Evolutionary conservation across 2,888 invertebrate genomes (phyloP), one percentile per base, ranked within the genome.

Genomic region (Molorchus minor): DNA sequence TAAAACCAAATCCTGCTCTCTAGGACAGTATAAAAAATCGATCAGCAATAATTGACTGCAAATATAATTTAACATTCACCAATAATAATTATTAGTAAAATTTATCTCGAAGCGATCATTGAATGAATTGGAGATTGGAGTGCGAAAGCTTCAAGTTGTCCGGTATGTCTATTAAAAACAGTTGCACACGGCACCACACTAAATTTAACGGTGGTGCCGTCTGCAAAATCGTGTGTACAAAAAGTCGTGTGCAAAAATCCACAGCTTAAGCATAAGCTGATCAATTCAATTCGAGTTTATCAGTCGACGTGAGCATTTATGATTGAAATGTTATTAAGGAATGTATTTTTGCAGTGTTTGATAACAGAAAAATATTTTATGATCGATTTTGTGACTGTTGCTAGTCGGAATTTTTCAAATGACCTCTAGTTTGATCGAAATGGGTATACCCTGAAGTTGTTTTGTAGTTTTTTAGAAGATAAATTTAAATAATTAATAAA

Each of bases 311-410:
- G 25, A 12, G 16, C 16, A 38, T 38, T 49, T 25, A 21, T 33
- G 38, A 49, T 49, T 49, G 49, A 38, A 49, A 49, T 38, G 38
- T 49, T 49, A 49, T 49, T 49, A 36, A 38, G 20, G n/a, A 49
- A 49, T 49, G 40, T 38, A 38, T 15, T 49, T n/a, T 49, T 15
- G 29, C 25, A 25, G 49, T 38, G 49, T 3, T 20, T 25, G 49
- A 49, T 49, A 49, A 49, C 16, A 49, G 15, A 38, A 36, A 49
- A 21, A 49, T 17, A 17, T 41, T 51, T 51, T 21, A 15, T 41
- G 8, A 40, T 40, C 20, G 17, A 52, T 52, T 51, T 13, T n/a
- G 41, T 52, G 41, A 41, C 15, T 52, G 30, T 41, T 40, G 51
- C 30, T 17, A 3, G 13, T 25, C 38, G 38, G 33, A 40, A 38